Evolutionary conservation across 2,888 invertebrate species (phyloP).

Genomic region (Caenorhabditis drosophilae): DNA sequence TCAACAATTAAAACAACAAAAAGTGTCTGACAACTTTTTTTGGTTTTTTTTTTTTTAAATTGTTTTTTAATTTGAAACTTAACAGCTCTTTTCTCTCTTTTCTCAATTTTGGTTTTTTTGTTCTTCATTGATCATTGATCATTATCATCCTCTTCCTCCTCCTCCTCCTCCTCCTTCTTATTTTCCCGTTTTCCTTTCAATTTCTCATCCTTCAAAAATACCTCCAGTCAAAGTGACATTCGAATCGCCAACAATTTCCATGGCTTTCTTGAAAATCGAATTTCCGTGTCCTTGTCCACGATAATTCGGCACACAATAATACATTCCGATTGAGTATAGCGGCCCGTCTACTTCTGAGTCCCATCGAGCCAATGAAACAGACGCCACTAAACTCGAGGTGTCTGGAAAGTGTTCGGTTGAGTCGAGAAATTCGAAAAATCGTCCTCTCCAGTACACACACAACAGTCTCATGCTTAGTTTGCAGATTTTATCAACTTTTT

Average conservation of each 20-base stretch:
- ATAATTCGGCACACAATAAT: conserved; percentile 11
- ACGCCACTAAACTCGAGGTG: conserved; percentile 7
- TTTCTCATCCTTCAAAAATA: background rate
- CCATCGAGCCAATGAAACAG: conserved; percentile 10
- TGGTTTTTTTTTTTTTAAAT: too few species aligned
- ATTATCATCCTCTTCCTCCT: too few species aligned
- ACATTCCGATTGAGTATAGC: conserved; percentile 12
- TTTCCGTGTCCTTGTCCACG: conserved; percentile 10
- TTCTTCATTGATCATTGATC: too few species aligned
- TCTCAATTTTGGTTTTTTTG: too few species aligned
- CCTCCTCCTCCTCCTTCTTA: too few species aligned
- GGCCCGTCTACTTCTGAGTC: conserved; percentile 6
- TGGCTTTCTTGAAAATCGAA: conserved; percentile 11
- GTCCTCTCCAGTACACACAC: too few species aligned
- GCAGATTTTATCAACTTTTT: background rate
- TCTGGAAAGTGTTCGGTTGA: background rate
- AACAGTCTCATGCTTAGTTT: background rate
- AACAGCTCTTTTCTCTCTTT: too few species aligned
- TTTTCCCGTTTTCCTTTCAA: too few species aligned
- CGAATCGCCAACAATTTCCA: conserved; percentile 11
- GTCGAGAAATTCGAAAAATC: too few species aligned
- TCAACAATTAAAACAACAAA: background rate
- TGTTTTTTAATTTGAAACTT: too few species aligned
- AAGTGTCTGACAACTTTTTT: too few species aligned
- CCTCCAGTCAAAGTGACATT: conserved; percentile 10